These are phyloP conservation scores for Rostratula benghalensis DNA, from an alignment of 2,113 vertebrate genomes.

Conservation along the genomic window DNA sequence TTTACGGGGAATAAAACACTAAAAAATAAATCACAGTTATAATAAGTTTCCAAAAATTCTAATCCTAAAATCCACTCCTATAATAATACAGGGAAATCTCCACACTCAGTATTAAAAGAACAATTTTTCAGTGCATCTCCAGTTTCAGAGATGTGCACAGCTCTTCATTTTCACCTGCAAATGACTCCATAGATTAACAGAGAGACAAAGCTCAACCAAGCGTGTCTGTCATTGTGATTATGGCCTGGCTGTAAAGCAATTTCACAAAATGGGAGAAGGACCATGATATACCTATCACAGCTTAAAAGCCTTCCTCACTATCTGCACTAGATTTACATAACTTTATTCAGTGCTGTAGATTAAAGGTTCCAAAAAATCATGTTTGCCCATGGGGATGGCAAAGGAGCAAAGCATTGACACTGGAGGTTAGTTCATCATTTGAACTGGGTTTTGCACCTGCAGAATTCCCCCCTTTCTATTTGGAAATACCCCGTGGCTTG, in stretches of 20 bases:
- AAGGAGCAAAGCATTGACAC: background rate
- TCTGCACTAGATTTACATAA: conserved; percentile 31
- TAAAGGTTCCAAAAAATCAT: background rate
- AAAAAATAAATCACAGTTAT: conserved; percentile 49
- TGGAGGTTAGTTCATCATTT: background rate
- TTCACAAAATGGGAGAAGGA: conserved; percentile 21
- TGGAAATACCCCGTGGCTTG: background rate
- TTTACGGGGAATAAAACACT: background rate
- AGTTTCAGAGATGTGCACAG: background rate
- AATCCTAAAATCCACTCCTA: conserved; percentile 2
- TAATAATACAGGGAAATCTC: conserved; percentile 21
- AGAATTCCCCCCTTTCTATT: background rate
- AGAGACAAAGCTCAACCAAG: conserved; percentile 61
- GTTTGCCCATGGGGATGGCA: background rate
- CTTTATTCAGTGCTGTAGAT: background rate
- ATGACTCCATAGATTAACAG: conserved; percentile 50
- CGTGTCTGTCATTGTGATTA: conserved; percentile 38
- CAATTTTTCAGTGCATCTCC: conserved; percentile 30
- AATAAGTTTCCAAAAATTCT: conserved; percentile 43
- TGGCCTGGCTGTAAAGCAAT: conserved; percentile 48
- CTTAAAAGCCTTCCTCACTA: conserved; percentile 19
- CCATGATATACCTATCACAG: background rate
- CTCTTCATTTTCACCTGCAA: conserved; percentile 51
- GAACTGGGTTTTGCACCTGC: background rate
- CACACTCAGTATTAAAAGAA: background rate